Percentiles rank a stretch among this genome's conserved stretches.
phyloP scores from a whole-genome alignment of 2,797 vertebrate species.

The Iguana delicatissima region DNA sequence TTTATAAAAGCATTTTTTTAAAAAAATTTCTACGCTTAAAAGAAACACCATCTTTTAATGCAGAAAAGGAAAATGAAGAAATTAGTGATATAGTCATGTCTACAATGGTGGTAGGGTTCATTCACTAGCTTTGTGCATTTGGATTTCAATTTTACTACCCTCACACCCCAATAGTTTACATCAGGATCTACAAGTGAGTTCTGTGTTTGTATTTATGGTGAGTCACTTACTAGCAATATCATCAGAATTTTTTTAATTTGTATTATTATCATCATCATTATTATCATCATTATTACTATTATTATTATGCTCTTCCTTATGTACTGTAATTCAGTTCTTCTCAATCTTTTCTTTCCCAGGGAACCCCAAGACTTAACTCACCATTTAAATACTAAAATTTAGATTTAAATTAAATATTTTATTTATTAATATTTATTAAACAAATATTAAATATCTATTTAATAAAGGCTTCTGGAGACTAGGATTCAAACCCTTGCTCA shows the following conservation, averaged over 20 bases:
- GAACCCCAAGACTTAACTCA: too few species aligned
- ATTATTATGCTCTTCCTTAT: neutral
- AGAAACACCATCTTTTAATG: neutral
- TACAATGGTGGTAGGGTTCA: neutral
- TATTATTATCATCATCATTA: too few species aligned
- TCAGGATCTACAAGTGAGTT: neutral
- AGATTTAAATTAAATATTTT: too few species aligned
- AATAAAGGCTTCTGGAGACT: too few species aligned
- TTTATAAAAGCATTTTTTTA: neutral
- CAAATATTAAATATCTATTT: too few species aligned
- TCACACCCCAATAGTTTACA: neutral
- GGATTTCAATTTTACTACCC: neutral
- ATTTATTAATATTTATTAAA: too few species aligned
- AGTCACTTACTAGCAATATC: neutral
- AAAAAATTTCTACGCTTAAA: neutral
- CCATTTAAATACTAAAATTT: too few species aligned
- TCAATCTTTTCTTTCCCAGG: too few species aligned
- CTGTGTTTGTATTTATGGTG: neutral
- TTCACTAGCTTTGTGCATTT: neutral
- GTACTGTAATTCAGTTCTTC: neutral
- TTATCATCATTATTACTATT: too few species aligned
- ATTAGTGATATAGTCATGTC: neutral
- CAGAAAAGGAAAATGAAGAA: neutral
- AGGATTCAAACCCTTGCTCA: too few species aligned
- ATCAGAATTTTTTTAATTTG: neutral